Evolutionary conservation across 2,888 invertebrate genomes (phyloP).

Genomic region (Lottia scabra): DNA sequence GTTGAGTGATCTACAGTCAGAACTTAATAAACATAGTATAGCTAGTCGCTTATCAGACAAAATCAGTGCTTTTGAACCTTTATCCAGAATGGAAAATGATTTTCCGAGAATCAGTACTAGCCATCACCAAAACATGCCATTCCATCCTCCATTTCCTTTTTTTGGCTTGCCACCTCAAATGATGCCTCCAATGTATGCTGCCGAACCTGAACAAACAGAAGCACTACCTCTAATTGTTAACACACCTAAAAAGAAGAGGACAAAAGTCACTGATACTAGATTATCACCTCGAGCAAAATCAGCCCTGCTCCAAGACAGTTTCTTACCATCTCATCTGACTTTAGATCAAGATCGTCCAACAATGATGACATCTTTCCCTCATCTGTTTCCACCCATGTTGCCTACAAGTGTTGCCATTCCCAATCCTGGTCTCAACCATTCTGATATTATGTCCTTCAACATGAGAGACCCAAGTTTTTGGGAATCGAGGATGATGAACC

Average conservation of each 20-base stretch:
- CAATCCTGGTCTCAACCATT: constrained; percentile 87
- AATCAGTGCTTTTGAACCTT: constrained; percentile 55
- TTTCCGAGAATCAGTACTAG: constrained; percentile 55
- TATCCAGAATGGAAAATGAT: constrained; percentile 42
- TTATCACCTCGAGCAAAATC: constrained; percentile 64
- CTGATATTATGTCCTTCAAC: constrained; percentile 60
- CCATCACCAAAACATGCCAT: constrained; percentile 62
- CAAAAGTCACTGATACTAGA: constrained; percentile 83
- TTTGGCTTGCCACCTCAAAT: constrained; percentile 69
- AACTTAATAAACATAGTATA: background rate
- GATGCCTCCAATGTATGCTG: constrained; percentile 50
- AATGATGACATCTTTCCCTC: constrained; percentile 73
- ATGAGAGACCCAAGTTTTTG: constrained; percentile 67
- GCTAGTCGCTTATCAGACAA: constrained; percentile 35
- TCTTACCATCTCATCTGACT: constrained; percentile 36
- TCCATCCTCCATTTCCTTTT: constrained; percentile 76
- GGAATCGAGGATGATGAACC: constrained; percentile 40
- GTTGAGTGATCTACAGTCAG: background rate
- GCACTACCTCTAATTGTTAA: constrained; percentile 94
- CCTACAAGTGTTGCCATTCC: constrained; percentile 97
- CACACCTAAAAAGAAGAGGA: constrained; percentile 96
- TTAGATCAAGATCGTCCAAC: constrained; percentile 39
- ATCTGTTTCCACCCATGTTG: constrained; percentile 88
- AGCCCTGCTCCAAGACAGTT: constrained; percentile 61
- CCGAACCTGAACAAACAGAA: constrained; percentile 73